Conservation (phyloP, 2,888 invertebrate species). For the Hydropsyche betteni region DNA sequence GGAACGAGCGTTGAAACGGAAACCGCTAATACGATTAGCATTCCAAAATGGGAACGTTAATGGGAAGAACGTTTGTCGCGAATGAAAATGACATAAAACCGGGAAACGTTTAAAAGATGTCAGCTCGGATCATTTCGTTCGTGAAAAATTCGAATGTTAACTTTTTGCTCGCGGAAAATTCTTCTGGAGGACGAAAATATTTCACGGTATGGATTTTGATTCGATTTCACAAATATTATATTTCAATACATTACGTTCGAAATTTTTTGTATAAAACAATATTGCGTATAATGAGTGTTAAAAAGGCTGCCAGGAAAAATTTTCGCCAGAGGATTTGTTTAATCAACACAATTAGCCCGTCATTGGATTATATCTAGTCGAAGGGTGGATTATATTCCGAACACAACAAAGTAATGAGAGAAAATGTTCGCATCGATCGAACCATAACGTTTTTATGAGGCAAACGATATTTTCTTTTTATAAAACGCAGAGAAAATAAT, state of each 20-base stretch:
- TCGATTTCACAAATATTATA: no score
- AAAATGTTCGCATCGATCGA: no score
- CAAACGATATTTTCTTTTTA: no score
- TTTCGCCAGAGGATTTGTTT: conserved; percentile 10
- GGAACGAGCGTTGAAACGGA: conserved; percentile 47
- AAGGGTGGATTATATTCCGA: not conserved
- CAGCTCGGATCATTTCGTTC: not conserved
- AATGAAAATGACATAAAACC: conserved; percentile 1
- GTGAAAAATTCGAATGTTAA: not conserved
- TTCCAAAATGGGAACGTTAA: conserved; percentile 32
- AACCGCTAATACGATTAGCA: conserved; percentile 49
- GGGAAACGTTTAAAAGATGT: not conserved
- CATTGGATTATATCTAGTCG: not conserved
- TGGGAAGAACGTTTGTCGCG: conserved; percentile 18
- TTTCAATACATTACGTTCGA: no score
- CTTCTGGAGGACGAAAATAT: no score
- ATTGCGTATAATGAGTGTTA: conserved; percentile 21
- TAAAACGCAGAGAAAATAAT: no score
- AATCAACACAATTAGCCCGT: conserved; percentile 24
- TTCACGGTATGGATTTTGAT: no score
- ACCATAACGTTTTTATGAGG: no score
- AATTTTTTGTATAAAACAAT: no score
- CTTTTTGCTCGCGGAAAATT: not conserved
- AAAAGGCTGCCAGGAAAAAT: conserved; percentile 5
- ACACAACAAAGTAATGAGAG: no score